Conservation (phyloP, 2,797 vertebrate genomes). For the Coranthus polyacanthus region DNA sequence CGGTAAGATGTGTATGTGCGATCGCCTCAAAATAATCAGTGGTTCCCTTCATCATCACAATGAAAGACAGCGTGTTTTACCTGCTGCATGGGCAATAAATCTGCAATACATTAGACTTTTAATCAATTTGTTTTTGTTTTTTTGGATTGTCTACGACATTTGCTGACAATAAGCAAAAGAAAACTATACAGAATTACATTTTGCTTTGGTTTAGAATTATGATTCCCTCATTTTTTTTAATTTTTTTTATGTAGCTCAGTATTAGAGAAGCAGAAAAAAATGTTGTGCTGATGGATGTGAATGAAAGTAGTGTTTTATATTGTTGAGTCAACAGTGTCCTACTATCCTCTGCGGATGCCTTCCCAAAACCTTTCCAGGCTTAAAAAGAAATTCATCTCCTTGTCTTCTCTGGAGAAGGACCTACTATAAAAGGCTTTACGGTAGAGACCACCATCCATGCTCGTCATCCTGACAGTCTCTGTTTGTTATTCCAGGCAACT, state of each 20-base stretch:
- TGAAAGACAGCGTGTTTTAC: too few species aligned
- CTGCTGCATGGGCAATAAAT: too few species aligned
- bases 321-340: conserved; percentile 42
- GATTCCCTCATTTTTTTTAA: too few species aligned
- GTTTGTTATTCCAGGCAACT: conserved; percentile 80
- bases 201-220: too few species aligned
- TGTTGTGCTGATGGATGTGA: conserved; percentile 36
- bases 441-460: conserved; percentile 78
- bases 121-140: too few species aligned
- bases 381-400: conserved; percentile 56
- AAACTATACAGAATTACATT: too few species aligned
- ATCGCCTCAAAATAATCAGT: too few species aligned
- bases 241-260: background rate
- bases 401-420: conserved; percentile 40
- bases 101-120: too few species aligned
- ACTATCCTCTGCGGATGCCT: conserved; percentile 44
- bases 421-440: conserved; percentile 60
- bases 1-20: too few species aligned
- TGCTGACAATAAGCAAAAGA: too few species aligned
- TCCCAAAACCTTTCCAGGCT: conserved; percentile 57
- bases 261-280: conserved; percentile 16
- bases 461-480: conserved; percentile 68
- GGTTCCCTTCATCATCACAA: too few species aligned
- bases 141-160: too few species aligned
- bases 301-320: conserved; percentile 50